Conservation (phyloP, 2,797 vertebrate genomes). For the Poeciliopsis gracilis region DNA sequence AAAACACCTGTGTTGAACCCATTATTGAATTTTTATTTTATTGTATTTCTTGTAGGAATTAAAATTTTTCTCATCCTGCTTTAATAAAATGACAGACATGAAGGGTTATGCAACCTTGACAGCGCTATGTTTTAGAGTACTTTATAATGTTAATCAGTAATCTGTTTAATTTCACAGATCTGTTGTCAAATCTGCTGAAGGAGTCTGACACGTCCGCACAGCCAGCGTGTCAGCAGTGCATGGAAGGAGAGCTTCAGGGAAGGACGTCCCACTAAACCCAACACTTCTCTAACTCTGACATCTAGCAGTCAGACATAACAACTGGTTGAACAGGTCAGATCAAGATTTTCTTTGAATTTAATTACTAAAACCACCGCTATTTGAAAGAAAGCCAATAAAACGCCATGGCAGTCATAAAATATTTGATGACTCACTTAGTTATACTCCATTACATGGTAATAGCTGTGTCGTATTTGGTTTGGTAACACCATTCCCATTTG, state of each 20-base stretch:
- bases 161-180: constrained; percentile 64
- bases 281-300: constrained; percentile 22
- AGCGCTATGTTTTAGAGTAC: constrained; percentile 17
- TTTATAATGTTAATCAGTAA: constrained; percentile 57
- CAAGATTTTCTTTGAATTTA: constrained; percentile 7
- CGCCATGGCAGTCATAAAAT: constrained; percentile 10
- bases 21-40: neutral
- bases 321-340: constrained; percentile 28
- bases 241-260: constrained; percentile 29
- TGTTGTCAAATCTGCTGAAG: constrained; percentile 47
- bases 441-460: neutral
- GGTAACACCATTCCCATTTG: constrained; percentile 27
- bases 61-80: neutral
- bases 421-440: constrained; percentile 8
- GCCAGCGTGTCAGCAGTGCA: constrained; percentile 36
- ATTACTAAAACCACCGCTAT: neutral
- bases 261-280: constrained; percentile 38
- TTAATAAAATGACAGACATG: constrained; percentile 9
- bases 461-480: constrained; percentile 8
- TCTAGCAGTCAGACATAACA: constrained; percentile 32
- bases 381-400: neutral
- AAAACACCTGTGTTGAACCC: neutral
- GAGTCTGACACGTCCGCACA: constrained; percentile 32
- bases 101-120: constrained; percentile 9
- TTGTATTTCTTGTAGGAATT: neutral